A percentile compares a stretch with the other conserved stretches of the same genome.
Evolutionary conservation across 2,888 invertebrate species (phyloP).

Genomic region (Plebejus anna): DNA sequence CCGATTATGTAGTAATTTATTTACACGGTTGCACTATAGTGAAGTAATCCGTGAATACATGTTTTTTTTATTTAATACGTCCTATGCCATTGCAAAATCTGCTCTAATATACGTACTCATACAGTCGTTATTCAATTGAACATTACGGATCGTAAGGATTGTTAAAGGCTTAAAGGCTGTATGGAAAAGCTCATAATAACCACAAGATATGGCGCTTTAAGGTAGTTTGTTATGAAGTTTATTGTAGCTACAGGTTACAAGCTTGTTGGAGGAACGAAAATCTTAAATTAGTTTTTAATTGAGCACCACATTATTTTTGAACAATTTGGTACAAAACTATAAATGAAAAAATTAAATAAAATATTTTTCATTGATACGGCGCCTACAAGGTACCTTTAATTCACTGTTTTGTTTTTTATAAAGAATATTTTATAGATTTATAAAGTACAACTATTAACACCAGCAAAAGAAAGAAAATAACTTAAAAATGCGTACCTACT

Average conservation of each 20-base stretch:
- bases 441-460: background rate
- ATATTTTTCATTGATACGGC: background rate
- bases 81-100: background rate
- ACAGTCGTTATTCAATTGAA: conserved; percentile 33
- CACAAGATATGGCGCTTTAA: conserved; percentile 73
- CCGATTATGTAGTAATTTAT: background rate
- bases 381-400: background rate
- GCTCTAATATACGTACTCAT: background rate
- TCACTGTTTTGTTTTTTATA: background rate
- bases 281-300: background rate
- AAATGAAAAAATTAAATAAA: background rate
- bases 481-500: background rate
- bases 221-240: conserved; percentile 79
- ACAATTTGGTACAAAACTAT: background rate
- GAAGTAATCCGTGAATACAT: background rate
- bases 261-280: conserved; percentile 54
- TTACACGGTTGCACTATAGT: background rate
- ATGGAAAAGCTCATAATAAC: conserved; percentile 78
- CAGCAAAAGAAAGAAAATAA: background rate
- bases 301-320: background rate
- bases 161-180: conserved; percentile 41
- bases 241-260: conserved; percentile 66
- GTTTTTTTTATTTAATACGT: background rate
- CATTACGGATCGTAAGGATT: background rate
- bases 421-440: no score